Base-by-base conservation (phyloP, 2,888 invertebrate species). In the Muschampia plurimacula region DNA sequence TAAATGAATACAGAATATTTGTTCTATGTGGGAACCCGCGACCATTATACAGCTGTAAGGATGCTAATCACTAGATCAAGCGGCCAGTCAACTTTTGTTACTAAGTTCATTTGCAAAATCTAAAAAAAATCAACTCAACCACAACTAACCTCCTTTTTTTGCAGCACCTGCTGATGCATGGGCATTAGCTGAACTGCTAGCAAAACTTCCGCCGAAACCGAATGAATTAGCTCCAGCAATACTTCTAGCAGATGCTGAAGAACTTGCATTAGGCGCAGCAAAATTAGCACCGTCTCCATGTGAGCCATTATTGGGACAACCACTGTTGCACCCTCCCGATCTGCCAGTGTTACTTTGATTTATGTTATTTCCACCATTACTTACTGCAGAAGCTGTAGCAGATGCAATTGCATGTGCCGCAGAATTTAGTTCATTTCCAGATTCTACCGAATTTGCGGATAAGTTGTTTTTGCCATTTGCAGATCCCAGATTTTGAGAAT, bases 111-210 rank as follows among this genome's bases (percentile, higher is more conserved):
- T 1, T 5, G 41, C 41, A 41, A 55, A 55, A 28, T 57, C 1
- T 12, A 28, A 28, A 57, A 28, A 7, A 28, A 28, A 28, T 22
- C 2, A 57, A 57, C n/a, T 32, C 28, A 59, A 32, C 59, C 0
- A 59, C 4, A n/a, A 55, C 28, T 55, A 28, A 91, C 92, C 88
- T 88, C 89, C 90, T 89, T 92, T 92, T 49, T 85, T 85, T 64
- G 82, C 82, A 57, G 87, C 85, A 76, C 91, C 91, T 52, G 90
- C 79, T 32, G 88, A 83, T 28, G 91, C 87, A 69, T 91, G 89
- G 6, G 91, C 89, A 32, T 84, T 82, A n/a, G 91, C 88, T 39
- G 89, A 87, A 74, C 90, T 90, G 77, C 88, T 84, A n/a, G 91
- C 86, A 69, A 84, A 90, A 77, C 86, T 86, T 67, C 87, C 84